Evolutionary conservation across 2,113 vertebrate genomes (phyloP).

Genomic region (Rhineura floridana): DNA sequence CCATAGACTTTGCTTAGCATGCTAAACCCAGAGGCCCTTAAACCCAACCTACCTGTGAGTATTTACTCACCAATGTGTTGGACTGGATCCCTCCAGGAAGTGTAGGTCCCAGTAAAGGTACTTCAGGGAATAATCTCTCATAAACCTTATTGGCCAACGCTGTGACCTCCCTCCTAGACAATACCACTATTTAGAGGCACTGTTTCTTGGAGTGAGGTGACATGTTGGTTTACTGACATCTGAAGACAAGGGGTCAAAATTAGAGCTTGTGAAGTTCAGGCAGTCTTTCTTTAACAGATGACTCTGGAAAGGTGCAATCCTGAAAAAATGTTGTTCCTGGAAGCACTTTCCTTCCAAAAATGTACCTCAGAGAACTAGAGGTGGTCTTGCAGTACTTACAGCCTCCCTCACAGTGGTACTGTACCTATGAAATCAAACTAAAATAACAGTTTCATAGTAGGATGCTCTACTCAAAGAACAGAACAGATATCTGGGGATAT

Average conservation of each 20-base stretch:
- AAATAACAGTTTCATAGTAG: constrained; percentile 6
- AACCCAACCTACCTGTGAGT: constrained; percentile 72
- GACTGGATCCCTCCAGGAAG: constrained; percentile 68
- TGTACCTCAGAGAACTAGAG: constrained; percentile 44
- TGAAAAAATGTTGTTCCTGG: constrained; percentile 39
- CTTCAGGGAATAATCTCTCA: constrained; percentile 62
- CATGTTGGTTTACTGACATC: constrained; percentile 59
- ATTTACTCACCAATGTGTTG: constrained; percentile 72
- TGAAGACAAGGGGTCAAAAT: constrained; percentile 36
- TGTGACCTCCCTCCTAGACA: constrained; percentile 66
- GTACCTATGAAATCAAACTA: constrained; percentile 31
- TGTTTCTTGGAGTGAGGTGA: constrained; percentile 69
- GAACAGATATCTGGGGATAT: constrained; percentile 19
- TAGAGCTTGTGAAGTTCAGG: constrained; percentile 50
- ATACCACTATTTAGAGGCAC: constrained; percentile 59
- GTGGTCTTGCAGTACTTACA: constrained; percentile 33
- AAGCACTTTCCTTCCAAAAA: constrained; percentile 48
- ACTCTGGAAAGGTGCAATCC: constrained; percentile 15
- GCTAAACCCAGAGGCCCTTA: constrained; percentile 61
- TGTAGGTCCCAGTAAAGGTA: constrained; percentile 65
- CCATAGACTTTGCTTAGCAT: constrained; percentile 46
- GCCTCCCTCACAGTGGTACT: constrained; percentile 25
- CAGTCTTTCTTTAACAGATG: constrained; percentile 31
- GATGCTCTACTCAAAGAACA: not conserved
- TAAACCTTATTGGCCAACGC: constrained; percentile 63